These are phyloP conservation scores for Aricia artaxerxes DNA, from an alignment of 2,888 invertebrate species.

Conservation along the genomic window DNA sequence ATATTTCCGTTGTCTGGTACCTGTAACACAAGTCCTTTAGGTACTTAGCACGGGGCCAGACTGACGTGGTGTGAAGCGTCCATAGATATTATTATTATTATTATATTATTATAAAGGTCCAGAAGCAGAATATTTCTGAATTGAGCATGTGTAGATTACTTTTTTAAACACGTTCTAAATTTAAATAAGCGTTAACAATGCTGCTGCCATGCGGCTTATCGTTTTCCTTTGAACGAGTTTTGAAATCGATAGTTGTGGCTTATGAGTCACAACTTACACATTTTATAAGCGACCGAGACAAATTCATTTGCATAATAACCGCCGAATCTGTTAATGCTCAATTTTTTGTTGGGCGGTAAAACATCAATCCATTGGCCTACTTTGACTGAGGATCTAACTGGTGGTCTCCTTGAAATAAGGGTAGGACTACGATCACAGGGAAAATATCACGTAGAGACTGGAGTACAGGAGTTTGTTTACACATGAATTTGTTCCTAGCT, in stretches of 20 bases:
- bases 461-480: background rate
- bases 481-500: background rate
- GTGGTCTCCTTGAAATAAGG: background rate
- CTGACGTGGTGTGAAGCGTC: no score
- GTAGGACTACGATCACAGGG: background rate
- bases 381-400: background rate
- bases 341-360: background rate
- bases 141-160: background rate
- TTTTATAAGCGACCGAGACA: constrained; percentile 5
- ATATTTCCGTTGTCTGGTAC: no score
- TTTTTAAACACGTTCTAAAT: constrained; percentile 8
- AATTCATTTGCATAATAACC: constrained; percentile 15
- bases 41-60: no score
- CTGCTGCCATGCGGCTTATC: constrained; percentile 12
- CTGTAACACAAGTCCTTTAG: no score
- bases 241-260: background rate
- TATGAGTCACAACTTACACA: constrained; percentile 17
- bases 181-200: constrained; percentile 1
- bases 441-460: background rate
- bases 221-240: constrained; percentile 8
- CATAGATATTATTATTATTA: no score
- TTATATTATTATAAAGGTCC: no score
- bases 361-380: background rate
- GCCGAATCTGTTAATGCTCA: constrained; percentile 11
- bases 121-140: background rate